Percentiles rank a stretch among this genome's conserved stretches.
Evolutionary conservation across 2,888 invertebrate species (phyloP).

Genomic region (Gisinianus flammeolus): DNA sequence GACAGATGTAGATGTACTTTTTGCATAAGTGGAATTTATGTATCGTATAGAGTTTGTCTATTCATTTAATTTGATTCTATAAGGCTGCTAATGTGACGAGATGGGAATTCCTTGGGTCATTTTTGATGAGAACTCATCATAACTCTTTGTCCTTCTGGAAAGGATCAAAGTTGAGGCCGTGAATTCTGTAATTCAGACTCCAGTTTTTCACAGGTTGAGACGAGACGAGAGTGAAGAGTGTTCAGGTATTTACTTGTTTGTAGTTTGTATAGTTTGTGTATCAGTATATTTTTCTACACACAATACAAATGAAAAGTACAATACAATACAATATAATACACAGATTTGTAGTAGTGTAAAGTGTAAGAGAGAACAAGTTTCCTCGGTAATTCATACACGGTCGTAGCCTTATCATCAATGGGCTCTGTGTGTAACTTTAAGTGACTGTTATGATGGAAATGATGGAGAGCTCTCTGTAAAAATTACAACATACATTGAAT

Average conservation of each 20-base stretch:
- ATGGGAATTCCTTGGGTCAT: conserved; percentile 13
- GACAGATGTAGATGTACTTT: not conserved
- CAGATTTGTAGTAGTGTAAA: no score
- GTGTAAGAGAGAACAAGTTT: no score
- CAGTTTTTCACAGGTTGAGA: not conserved
- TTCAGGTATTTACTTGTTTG: not conserved
- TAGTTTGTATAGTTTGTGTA: not conserved
- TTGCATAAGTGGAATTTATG: not conserved
- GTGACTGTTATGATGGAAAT: conserved; percentile 21
- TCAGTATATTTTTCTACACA: no score
- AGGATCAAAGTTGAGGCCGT: not conserved
- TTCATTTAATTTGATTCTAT: conserved; percentile 2
- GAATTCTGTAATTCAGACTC: not conserved
- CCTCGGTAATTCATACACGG: not conserved
- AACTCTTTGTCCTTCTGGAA: not conserved
- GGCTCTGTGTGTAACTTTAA: not conserved
- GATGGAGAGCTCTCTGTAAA: not conserved
- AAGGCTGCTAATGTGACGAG: conserved; percentile 9
- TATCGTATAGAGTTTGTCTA: no score
- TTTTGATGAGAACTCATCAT: conserved; percentile 23
- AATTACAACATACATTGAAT: not conserved
- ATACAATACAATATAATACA: no score
- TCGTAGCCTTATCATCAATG: not conserved
- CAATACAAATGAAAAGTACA: no score
- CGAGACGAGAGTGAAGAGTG: not conserved